Conservation (phyloP, 1,140 invertebrate genomes). For the Drosophila trapezifrons region DNA sequence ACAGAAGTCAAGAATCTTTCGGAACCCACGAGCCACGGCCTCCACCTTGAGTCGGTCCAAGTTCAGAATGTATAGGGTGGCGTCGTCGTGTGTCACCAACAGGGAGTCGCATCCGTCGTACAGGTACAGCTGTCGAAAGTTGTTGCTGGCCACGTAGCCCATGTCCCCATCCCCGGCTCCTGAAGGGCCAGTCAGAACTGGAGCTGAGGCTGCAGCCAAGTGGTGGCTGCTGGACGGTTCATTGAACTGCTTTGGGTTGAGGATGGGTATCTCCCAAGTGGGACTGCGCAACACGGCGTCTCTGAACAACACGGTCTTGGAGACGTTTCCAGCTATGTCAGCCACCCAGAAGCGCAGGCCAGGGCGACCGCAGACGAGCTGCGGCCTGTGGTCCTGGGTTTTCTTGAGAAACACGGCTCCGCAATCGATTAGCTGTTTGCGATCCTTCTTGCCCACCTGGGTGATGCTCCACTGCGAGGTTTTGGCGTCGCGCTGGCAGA, state of each 20-base stretch:
- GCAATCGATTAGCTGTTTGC: conserved; percentile 87
- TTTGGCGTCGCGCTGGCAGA: conserved; percentile 88
- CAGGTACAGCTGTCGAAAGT: conserved; percentile 88
- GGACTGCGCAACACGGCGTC: conserved; percentile 87
- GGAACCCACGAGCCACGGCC: conserved; percentile 84
- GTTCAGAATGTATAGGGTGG: conserved; percentile 90
- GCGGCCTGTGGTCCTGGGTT: conserved; percentile 11
- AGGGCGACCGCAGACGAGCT: conserved; percentile 87
- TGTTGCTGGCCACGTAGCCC: conserved; percentile 83
- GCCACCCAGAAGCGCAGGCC: conserved; percentile 93
- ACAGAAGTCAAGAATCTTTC: conserved; percentile 80
- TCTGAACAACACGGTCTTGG: conserved; percentile 94
- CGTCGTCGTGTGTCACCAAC: conserved; percentile 90
- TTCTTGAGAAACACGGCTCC: conserved; percentile 71
- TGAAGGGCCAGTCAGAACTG: background rate
- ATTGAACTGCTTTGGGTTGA: conserved; percentile 86
- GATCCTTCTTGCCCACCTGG: conserved; percentile 93
- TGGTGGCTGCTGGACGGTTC: conserved; percentile 13
- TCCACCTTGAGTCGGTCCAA: conserved; percentile 86
- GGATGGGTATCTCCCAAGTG: conserved; percentile 87
- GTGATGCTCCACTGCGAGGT: conserved; percentile 86
- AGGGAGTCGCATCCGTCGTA: conserved; percentile 89
- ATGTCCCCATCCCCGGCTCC: conserved; percentile 52
- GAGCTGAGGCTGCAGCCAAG: background rate
- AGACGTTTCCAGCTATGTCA: conserved; percentile 89